These are phyloP conservation scores for Eupristina koningsbergeri DNA, from an alignment of 1,140 invertebrate species.

Conservation along the genomic window DNA sequence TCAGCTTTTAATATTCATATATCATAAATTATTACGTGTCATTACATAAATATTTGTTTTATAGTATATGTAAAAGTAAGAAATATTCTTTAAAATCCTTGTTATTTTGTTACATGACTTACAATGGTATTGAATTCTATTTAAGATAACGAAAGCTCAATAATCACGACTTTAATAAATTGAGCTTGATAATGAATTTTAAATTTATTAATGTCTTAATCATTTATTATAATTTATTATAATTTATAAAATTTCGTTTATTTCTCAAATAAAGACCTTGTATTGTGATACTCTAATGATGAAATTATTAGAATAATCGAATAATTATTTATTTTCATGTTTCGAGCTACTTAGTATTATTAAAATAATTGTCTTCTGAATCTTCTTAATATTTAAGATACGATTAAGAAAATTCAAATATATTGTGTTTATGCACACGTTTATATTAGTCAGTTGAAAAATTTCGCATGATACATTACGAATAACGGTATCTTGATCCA, in stretches of 20 bases:
- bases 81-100: neutral
- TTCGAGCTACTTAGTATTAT: neutral
- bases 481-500: neutral
- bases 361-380: neutral
- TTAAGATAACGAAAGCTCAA: neutral
- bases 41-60: conserved; percentile 10
- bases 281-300: neutral
- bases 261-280: too few species aligned
- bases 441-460: neutral
- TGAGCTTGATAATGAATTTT: neutral
- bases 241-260: too few species aligned
- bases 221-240: neutral
- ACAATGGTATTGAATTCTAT: neutral
- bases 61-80: neutral
- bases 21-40: neutral
- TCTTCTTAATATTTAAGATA: too few species aligned
- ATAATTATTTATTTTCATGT: neutral
- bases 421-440: neutral
- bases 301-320: neutral
- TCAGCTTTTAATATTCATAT: neutral
- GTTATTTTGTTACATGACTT: neutral
- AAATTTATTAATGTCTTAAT: neutral
- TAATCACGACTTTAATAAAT: neutral
- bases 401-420: too few species aligned
- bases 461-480: neutral